Conservation (phyloP, 2,888 invertebrate species). For the Drosophila subsilvestris region DNA sequence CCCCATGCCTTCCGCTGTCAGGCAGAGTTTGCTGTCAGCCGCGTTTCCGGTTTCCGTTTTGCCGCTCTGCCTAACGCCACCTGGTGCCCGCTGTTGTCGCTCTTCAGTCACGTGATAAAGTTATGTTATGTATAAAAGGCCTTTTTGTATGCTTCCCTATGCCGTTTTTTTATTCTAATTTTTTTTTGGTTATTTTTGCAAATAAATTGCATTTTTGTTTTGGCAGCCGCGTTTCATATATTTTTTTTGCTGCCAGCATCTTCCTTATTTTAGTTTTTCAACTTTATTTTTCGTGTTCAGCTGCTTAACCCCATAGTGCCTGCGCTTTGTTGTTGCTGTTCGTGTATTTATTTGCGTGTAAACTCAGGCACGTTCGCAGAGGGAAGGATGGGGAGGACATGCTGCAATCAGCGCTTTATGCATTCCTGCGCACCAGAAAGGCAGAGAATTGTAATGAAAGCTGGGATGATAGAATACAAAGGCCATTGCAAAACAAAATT, state of each 20-base stretch:
- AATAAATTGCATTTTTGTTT: constrained; percentile 54
- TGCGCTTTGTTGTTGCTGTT: constrained; percentile 19
- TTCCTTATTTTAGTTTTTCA: constrained; percentile 8
- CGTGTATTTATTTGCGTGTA: constrained; percentile 52
- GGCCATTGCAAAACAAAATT: too few relatives aligned
- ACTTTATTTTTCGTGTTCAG: constrained; percentile 13
- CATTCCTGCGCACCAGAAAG: constrained; percentile 3
- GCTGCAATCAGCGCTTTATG: constrained; percentile 53
- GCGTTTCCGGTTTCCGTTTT: constrained; percentile 44
- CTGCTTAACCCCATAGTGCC: constrained; percentile 39
- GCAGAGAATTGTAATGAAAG: background rate
- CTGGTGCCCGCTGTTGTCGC: constrained; percentile 37
- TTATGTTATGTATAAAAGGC: constrained; percentile 12
- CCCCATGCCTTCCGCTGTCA: constrained; percentile 5
- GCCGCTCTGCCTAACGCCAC: constrained; percentile 32
- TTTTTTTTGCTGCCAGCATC: constrained; percentile 17
- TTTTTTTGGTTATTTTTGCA: background rate
- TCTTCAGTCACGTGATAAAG: constrained; percentile 32
- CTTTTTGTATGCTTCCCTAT: background rate
- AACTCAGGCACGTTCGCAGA: constrained; percentile 44
- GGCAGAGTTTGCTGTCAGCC: constrained; percentile 37
- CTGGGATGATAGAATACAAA: too few relatives aligned
- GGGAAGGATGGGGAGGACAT: background rate
- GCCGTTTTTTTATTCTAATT: background rate
- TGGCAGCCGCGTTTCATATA: constrained; percentile 43